Base-by-base conservation (phyloP, 2,797 vertebrate species). In the Malurus leucopterus region DNA sequence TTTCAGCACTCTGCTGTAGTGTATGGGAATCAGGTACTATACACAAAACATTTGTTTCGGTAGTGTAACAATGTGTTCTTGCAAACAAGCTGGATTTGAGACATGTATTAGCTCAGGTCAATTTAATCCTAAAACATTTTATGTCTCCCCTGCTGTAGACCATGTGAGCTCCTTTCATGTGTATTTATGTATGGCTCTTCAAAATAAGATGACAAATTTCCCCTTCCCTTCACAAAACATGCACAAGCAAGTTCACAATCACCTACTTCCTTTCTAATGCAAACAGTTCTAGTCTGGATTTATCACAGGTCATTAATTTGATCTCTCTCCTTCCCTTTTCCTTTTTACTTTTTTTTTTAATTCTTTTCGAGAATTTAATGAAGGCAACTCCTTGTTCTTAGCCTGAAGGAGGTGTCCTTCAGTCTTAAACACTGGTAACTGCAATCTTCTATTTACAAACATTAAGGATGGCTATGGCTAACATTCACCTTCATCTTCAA, bases 191-290 rank as follows among this genome's bases (percentile, higher is more conserved):
- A 83, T 89, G 70, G 84, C 53, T 95, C 74, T 90, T 95, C 88
- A 94, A 96, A 96, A 92, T 63, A 93, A 89, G 86, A 85, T 91
- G 90, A 95, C 90, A 94, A 89, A 95, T 94, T 95, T 96, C 86
- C 55, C 61, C 54, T 96, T 94, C 90, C 89, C 86, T 95, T 96
- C 75, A 94, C 81, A 93, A 94, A 94, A 85, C 43, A 94, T 7
- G 26, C 84, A 94, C 86, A 94, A 95, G 82, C 63, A 95, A 92
- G 70, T 95, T 92, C 91, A 95, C 84, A 93, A 90, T 93, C 92
- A 89, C 91, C 84, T 91, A 86, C 86, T 94, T 95, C 91, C 92
- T 95, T 94, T 95, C 91, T 86, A 91, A 95, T 94, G 91, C 89
- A 95, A 93, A 94, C 69, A 90, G 55, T 82, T 91, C 65, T 82